Evolutionary conservation across 2,797 vertebrate genomes (phyloP).

Genomic region (Spondyliosoma cantharus): DNA sequence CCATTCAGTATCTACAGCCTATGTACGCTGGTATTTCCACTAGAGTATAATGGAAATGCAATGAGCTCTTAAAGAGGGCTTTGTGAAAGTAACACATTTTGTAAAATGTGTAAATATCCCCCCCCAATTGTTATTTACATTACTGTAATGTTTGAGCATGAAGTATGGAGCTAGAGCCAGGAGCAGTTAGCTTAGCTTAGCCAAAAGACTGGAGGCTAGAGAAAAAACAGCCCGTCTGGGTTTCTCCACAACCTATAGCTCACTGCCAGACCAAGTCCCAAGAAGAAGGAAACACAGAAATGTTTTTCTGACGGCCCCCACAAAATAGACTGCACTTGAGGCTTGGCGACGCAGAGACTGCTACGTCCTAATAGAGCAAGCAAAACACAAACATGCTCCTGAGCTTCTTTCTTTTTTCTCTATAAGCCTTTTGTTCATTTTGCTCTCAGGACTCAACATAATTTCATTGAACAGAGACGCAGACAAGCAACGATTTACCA

Average conservation of each 20-base stretch:
- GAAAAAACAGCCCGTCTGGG: not conserved
- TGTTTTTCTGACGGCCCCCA: not conserved
- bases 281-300: not conserved
- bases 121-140: conserved; percentile 3
- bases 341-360: not conserved
- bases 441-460: not conserved
- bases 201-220: conserved; percentile 4
- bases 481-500: no score
- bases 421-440: not conserved
- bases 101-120: not conserved
- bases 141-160: not conserved
- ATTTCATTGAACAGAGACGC: not conserved
- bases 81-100: conserved; percentile 8
- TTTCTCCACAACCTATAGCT: not conserved
- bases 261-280: no score
- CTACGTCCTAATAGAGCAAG: not conserved
- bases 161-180: not conserved
- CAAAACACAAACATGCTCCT: not conserved
- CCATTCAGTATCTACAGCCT: conserved; percentile 34
- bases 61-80: conserved; percentile 13
- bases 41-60: conserved; percentile 26
- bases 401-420: no score
- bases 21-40: not conserved
- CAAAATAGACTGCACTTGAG: not conserved
- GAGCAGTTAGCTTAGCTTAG: conserved; percentile 6